These are phyloP conservation scores for Ecliptopera silaceata DNA, from an alignment of 2,888 invertebrate species.

Conservation along the genomic window DNA sequence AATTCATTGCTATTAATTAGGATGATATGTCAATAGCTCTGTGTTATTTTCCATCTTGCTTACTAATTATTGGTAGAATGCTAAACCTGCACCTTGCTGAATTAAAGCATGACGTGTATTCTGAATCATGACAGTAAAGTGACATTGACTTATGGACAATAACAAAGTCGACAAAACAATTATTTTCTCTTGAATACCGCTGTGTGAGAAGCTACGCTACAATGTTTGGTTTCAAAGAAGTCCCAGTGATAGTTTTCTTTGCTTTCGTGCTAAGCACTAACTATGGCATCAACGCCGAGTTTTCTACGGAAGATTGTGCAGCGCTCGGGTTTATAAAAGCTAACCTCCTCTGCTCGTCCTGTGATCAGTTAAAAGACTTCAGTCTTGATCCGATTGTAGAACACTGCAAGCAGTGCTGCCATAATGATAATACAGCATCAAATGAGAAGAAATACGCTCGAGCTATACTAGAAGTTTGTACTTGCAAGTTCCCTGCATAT, in stretches of 20 bases:
- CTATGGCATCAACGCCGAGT: conserved; percentile 71
- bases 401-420: conserved; percentile 91
- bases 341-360: conserved; percentile 93
- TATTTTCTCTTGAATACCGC: not conserved
- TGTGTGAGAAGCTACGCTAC: not conserved
- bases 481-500: conserved; percentile 98
- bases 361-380: conserved; percentile 91
- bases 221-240: conserved; percentile 23
- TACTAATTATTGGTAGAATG: conserved; percentile 11
- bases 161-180: not conserved
- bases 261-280: conserved; percentile 33
- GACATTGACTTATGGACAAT: conserved; percentile 7
- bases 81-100: not conserved
- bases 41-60: not conserved
- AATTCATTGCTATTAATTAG: not conserved
- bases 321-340: conserved; percentile 93
- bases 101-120: conserved; percentile 14
- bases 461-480: conserved; percentile 97
- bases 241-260: conserved; percentile 27
- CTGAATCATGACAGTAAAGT: not conserved
- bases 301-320: conserved; percentile 92
- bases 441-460: conserved; percentile 91
- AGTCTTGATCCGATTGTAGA: conserved; percentile 86
- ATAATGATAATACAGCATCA: conserved; percentile 86
- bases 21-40: not conserved